Evolutionary conservation across 1,140 invertebrate species (phyloP), one percentile per base, ranked within the genome.

Genomic region (Papilio aristodemus): DNA sequence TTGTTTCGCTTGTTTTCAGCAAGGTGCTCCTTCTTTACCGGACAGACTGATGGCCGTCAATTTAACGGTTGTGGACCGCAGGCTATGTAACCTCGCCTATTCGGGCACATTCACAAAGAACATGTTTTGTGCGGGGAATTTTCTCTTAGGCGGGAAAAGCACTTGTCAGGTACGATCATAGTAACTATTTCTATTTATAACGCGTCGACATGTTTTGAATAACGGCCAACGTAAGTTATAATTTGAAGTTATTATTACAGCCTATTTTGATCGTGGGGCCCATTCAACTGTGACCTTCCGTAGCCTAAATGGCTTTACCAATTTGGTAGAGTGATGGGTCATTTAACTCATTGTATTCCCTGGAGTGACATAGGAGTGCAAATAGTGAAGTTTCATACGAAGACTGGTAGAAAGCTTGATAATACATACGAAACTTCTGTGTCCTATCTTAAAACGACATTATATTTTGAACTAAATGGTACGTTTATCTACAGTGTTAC

Each of bases 91-190:
- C 8, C 0, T 64, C 0, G 17, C 79, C 0, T 71, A 67, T 46
- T 54, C 66, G 0, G 70, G 72, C 0, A 72, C 82, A 0, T 67
- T 90, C 0, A 91, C 89, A 5, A 67, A 74, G 4, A 87, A 91
- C 54, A 88, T 89, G 89, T 85, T 85, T 67, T 92, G 91, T 46
- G 88, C 73, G 2, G 91, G 90, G 0, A 90, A 90, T 43, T 87
- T 87, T 70, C 76, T 85, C 32, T 68, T 92, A 0, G 88, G 86
- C 0, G 87, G 88, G 2, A 74, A 88, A 71, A 86, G 91, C 22
- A 84, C 86, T 62, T 92, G 90, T 69, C 84, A 89, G 85, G 91
- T 92, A n/a, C n/a, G n/a, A n/a, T n/a, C n/a, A n/a, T n/a, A n/a
- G n/a, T n/a, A n/a, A 54, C 19, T 14, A 43, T 22, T 4, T 50